Conservation (phyloP, 2,113 vertebrate genomes). For the Rattus norvegicus region GRCr8 NC_086039.1:126483001-126483500, state of each 20-base stretch:
- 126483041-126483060: neutral
- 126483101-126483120: neutral
- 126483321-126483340: neutral
- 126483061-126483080: neutral
- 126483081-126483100: conserved; percentile 18
- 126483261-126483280: neutral
- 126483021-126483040: neutral
- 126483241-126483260: neutral
- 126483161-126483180: neutral
- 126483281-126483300: neutral
- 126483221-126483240: neutral
- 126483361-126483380: conserved; percentile 21
- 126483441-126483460: neutral
- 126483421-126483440: conserved; percentile 24
- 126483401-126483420: conserved; percentile 1
- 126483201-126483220: neutral
- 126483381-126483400: neutral
- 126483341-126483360: conserved; percentile 12
- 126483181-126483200: neutral
- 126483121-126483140: conserved; percentile 34
- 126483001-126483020: neutral
- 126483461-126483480: neutral
- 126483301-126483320: neutral
- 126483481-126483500: conserved; percentile 28
- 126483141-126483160: conserved; percentile 30